phyloP scores from a whole-genome alignment of 2,113 vertebrate species.

The Mellivora capensis region DNA sequence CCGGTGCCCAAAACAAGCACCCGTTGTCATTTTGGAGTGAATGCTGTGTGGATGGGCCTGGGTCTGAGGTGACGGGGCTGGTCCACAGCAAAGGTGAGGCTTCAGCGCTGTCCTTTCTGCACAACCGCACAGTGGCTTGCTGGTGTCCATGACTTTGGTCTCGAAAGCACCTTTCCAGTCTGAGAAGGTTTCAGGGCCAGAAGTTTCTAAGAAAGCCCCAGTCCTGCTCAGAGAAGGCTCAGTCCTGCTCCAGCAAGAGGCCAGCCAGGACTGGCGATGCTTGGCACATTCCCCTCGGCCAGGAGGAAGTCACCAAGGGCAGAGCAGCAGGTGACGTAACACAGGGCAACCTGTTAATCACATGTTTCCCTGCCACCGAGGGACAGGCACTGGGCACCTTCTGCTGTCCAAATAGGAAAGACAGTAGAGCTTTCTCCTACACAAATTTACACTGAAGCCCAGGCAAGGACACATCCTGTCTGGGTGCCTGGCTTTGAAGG shows the following conservation, averaged over 20 bases:
- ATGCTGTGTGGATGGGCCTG: background rate
- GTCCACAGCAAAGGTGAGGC: background rate
- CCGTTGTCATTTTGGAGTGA: background rate
- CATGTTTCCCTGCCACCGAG: fast-evolving
- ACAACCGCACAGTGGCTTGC: background rate
- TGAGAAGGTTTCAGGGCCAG: background rate
- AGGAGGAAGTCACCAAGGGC: background rate
- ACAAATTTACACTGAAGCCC: background rate
- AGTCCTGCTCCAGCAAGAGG: background rate
- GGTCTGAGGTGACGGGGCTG: background rate
- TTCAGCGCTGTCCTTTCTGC: background rate
- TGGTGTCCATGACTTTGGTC: background rate
- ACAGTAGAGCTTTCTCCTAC: background rate
- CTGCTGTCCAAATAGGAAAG: background rate
- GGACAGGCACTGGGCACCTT: background rate
- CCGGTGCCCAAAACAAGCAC: background rate
- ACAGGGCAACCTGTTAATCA: background rate
- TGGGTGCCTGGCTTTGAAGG: background rate
- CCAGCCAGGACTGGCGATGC: background rate
- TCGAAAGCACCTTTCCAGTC: background rate
- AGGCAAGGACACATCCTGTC: background rate
- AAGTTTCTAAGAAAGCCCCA: background rate
- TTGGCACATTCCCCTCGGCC: fast-evolving
- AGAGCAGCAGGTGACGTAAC: background rate
- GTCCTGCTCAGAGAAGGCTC: background rate